Percentiles rank a stretch among this genome's conserved stretches.
Evolutionary conservation across 2,797 vertebrate genomes (phyloP).

Genomic region (Cossypha heuglini): DNA sequence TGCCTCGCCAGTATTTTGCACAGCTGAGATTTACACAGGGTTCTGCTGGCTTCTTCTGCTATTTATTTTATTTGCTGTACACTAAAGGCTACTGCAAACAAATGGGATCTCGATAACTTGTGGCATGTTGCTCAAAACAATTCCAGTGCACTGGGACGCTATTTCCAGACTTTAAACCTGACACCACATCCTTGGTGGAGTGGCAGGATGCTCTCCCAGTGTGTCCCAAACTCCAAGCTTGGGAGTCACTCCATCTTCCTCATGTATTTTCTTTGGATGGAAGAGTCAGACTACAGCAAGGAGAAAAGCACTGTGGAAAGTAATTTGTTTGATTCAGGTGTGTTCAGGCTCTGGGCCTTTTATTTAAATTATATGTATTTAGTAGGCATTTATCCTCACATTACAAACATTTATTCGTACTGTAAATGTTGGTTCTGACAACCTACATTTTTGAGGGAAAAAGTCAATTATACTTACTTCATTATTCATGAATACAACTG

Average conservation of each 20-base stretch:
- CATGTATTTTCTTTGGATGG: background rate
- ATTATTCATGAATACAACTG: background rate
- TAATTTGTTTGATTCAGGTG: background rate
- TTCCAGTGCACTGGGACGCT: accelerated
- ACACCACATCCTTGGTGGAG: background rate
- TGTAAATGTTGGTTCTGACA: background rate
- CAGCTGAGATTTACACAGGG: background rate
- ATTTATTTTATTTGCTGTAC: background rate
- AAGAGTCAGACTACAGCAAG: background rate
- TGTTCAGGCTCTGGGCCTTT: background rate
- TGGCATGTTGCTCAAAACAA: background rate
- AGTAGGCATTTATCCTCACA: background rate
- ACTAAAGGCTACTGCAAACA: background rate
- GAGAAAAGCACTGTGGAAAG: background rate
- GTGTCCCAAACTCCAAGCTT: background rate
- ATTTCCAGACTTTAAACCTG: background rate
- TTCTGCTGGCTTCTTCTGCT: background rate
- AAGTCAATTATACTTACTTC: background rate
- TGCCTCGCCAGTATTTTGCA: background rate
- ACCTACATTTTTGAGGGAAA: background rate
- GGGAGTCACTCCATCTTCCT: background rate
- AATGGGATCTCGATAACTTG: background rate
- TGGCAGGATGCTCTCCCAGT: background rate
- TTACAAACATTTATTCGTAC: background rate
- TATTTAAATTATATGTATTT: background rate